Evolutionary conservation across 1,140 invertebrate genomes (phyloP).

Genomic region (Tetramorium parvispinum): DNA sequence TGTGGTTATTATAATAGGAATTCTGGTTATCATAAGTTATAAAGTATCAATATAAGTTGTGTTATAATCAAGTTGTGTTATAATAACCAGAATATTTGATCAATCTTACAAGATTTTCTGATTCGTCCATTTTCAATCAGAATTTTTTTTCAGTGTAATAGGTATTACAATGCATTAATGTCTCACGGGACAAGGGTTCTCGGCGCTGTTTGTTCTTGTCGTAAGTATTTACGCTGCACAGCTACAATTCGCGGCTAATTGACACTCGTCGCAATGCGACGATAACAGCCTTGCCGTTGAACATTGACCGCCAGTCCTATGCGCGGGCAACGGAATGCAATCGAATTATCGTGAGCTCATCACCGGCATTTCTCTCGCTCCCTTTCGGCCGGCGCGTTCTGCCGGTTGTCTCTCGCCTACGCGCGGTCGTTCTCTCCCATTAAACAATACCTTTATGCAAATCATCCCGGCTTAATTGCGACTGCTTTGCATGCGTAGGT

Average conservation of each 20-base stretch:
- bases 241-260: constrained; percentile 38
- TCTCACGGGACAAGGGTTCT: not conserved
- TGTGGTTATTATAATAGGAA: too few species aligned
- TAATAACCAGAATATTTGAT: too few species aligned
- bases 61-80: too few species aligned
- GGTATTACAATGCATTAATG: not conserved
- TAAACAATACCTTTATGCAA: constrained; percentile 79
- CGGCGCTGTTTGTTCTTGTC: not conserved
- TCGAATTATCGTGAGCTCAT: constrained; percentile 75
- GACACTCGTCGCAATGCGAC: constrained; percentile 16
- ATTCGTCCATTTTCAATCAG: too few species aligned
- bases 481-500: constrained; percentile 77
- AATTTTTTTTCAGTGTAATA: too few species aligned
- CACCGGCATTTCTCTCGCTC: constrained; percentile 49
- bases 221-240: not conserved
- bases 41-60: too few species aligned
- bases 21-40: too few species aligned
- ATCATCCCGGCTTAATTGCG: constrained; percentile 75
- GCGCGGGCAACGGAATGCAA: constrained; percentile 67
- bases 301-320: constrained; percentile 39
- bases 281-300: constrained; percentile 42
- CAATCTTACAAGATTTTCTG: too few species aligned
- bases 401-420: constrained; percentile 49
- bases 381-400: not conserved
- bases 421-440: constrained; percentile 66